phyloP scores from a whole-genome alignment of 2,888 invertebrate species.

The Hypolimnas misippus region DNA sequence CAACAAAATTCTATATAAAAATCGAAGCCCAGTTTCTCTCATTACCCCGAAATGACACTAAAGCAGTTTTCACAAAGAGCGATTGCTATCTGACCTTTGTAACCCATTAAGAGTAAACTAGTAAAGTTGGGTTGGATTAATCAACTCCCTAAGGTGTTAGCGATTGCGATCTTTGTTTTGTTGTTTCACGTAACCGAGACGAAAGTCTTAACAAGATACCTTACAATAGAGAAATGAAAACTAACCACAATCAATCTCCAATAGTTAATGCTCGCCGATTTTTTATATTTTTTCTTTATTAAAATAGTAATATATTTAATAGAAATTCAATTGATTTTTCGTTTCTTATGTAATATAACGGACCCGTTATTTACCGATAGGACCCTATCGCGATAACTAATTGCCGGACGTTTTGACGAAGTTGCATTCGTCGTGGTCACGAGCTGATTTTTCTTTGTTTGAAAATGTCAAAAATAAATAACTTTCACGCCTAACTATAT shows the following conservation, averaged over 20 bases:
- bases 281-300: too few species aligned
- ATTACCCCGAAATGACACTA: conserved; percentile 5
- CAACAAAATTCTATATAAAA: too few species aligned
- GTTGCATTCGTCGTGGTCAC: too few species aligned
- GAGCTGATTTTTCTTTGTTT: too few species aligned
- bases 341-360: too few species aligned
- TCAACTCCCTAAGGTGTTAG: conserved; percentile 31
- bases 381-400: too few species aligned
- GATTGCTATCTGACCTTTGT: conserved; percentile 33
- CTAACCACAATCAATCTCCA: background rate
- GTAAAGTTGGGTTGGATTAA: conserved; percentile 30
- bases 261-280: background rate
- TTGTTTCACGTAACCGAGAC: conserved; percentile 20
- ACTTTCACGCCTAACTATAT: too few species aligned
- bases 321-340: too few species aligned
- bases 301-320: too few species aligned
- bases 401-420: too few species aligned
- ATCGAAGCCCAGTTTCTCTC: background rate
- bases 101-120: conserved; percentile 32
- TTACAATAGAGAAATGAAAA: conserved; percentile 1
- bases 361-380: too few species aligned
- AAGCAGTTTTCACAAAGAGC: conserved; percentile 28
- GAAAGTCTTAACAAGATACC: conserved; percentile 14
- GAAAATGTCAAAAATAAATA: too few species aligned
- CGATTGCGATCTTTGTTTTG: conserved; percentile 30